Percentiles rank a stretch among this genome's conserved stretches.
phyloP scores from a whole-genome alignment of 64 coral and sea anemone species.

The Hydrozoanthus tunicans region DNA sequence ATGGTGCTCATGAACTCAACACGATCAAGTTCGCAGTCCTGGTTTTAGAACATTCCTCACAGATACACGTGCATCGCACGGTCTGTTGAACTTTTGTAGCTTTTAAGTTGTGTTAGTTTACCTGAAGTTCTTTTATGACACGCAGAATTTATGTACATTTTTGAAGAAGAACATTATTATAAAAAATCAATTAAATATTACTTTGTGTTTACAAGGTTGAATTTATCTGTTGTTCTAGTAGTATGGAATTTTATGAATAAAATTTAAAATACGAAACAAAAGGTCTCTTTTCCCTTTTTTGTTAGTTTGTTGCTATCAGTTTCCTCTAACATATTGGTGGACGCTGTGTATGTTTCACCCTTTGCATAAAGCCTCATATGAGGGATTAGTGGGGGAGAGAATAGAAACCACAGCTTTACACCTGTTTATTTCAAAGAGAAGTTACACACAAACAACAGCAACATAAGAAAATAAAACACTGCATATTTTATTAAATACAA shows the following conservation, averaged over 20 bases:
- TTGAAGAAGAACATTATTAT: conserved; percentile 42
- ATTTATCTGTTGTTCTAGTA: conserved; percentile 18
- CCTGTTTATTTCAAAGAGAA: too few relatives aligned
- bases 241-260: conserved; percentile 56
- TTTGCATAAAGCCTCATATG: too few relatives aligned
- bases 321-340: background rate
- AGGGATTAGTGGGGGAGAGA: too few relatives aligned
- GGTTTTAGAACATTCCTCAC: conserved; percentile 9
- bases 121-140: conserved; percentile 26
- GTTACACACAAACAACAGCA: too few relatives aligned
- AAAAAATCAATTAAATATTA: conserved; percentile 7
- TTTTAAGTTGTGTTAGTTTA: background rate
- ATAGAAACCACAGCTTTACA: too few relatives aligned
- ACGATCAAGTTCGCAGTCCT: conserved; percentile 15
- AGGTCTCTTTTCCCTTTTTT: background rate
- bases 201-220: background rate
- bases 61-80: background rate
- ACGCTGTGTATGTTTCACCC: background rate
- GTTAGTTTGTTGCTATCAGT: background rate
- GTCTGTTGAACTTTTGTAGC: background rate
- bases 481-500: too few relatives aligned
- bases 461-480: too few relatives aligned
- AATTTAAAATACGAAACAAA: conserved; percentile 8
- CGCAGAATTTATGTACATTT: conserved; percentile 59
- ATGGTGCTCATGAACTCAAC: background rate